Evolutionary conservation across 2,797 vertebrate species (phyloP).

Genomic region (Gallinago nigripennis): DNA sequence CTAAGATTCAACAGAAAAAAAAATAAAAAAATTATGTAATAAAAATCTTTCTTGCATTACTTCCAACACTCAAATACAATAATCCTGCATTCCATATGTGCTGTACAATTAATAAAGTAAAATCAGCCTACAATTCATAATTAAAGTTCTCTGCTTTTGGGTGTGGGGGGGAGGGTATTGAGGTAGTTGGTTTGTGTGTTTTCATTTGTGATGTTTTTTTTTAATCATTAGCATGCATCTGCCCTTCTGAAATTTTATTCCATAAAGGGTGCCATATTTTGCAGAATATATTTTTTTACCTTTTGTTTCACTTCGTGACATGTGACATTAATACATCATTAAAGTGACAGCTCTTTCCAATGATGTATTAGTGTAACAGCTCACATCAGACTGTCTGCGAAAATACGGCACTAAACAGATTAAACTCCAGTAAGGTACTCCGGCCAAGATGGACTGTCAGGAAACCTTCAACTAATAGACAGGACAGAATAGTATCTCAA

Average conservation of each 20-base stretch:
- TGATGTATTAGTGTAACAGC: conserved; percentile 16
- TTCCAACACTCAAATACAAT: neutral
- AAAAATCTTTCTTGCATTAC: neutral
- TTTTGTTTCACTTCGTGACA: neutral
- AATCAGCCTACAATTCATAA: neutral
- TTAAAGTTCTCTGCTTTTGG: neutral
- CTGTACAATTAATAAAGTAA: neutral
- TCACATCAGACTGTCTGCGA: neutral
- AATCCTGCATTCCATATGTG: neutral
- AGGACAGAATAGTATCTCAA: neutral
- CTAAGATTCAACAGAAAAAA: neutral
- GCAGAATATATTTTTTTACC: conserved; percentile 16
- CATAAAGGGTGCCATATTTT: neutral
- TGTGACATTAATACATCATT: conserved; percentile 35
- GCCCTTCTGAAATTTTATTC: neutral
- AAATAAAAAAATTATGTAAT: neutral
- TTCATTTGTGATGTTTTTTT: neutral
- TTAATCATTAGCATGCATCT: neutral
- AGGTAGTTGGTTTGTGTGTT: neutral
- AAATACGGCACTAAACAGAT: neutral
- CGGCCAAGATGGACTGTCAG: neutral
- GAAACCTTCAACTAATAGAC: neutral
- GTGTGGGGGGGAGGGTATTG: too few relatives aligned
- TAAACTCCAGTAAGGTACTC: neutral
- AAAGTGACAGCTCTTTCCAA: conserved; percentile 35